These are phyloP conservation scores for Coptodon bakossiorum DNA, from an alignment of 2,113 vertebrate species.

Conservation along the genomic window DNA sequence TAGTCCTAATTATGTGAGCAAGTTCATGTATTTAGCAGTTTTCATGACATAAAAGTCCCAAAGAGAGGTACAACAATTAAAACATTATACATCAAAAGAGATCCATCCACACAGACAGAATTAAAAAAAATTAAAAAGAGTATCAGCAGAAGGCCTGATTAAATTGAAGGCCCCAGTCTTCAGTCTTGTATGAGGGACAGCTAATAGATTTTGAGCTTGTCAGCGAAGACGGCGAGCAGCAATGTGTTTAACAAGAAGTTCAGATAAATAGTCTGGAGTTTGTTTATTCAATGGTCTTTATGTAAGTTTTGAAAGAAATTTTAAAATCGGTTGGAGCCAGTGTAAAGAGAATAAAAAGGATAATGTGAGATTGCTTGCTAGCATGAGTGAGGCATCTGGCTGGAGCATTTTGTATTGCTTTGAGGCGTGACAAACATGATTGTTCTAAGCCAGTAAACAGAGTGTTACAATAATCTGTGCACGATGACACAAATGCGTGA, in stretches of 20 bases:
- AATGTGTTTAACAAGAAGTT: background rate
- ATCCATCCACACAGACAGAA: fast-evolving
- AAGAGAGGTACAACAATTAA: background rate
- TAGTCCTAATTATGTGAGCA: background rate
- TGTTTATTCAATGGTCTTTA: background rate
- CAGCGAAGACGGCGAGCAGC: fast-evolving
- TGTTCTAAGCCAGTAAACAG: background rate
- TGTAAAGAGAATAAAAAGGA: background rate
- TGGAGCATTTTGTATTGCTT: background rate
- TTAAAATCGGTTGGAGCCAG: background rate
- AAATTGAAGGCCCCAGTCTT: background rate
- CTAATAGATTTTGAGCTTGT: background rate
- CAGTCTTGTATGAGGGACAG: background rate
- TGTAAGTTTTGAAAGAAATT: fast-evolving
- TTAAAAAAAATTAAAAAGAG: fast-evolving
- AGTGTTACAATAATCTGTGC: background rate
- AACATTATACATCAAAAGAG: background rate
- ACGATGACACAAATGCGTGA: background rate
- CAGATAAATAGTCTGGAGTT: fast-evolving
- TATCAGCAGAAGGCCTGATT: background rate
- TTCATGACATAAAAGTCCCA: background rate
- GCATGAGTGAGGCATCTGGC: background rate
- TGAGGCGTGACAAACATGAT: background rate
- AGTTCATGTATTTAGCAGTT: background rate
- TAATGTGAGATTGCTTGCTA: background rate